phyloP scores from a whole-genome alignment of 2,888 invertebrate genomes.

The Chrysopilus asiliformis region DNA sequence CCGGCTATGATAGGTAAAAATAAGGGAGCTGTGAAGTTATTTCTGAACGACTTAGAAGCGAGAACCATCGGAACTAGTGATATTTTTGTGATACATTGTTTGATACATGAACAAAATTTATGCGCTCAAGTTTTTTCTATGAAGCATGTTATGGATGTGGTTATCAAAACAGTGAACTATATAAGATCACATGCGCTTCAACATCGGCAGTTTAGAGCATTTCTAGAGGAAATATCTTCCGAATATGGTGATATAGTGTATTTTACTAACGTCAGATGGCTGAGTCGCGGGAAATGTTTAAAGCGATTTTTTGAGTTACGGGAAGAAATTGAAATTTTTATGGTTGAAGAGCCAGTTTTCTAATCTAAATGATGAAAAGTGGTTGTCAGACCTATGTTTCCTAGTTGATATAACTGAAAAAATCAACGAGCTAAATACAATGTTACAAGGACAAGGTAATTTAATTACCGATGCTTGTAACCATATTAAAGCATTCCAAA shows the following conservation, averaged over 20 bases:
- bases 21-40: constrained; percentile 1
- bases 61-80: constrained; percentile 1
- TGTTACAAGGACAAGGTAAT: neutral
- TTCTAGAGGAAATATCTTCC: constrained; percentile 1
- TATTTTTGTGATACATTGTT: constrained; percentile 5
- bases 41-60: constrained; percentile 4
- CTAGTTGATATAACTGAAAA: neutral
- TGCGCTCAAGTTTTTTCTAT: neutral
- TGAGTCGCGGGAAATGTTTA: constrained; percentile 8
- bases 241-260: constrained; percentile 7
- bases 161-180: constrained; percentile 5
- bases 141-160: constrained; percentile 5
- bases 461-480: neutral
- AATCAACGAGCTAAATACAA: neutral
- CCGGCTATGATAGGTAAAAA: constrained; percentile 10
- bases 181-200: constrained; percentile 2
- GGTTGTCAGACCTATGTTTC: neutral
- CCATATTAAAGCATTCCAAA: neutral
- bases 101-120: constrained; percentile 4
- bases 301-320: constrained; percentile 6
- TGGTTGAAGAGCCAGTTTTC: neutral
- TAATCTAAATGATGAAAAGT: neutral
- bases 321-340: constrained; percentile 6
- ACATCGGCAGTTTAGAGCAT: constrained; percentile 5
- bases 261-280: constrained; percentile 8